Conservation (phyloP, 2,888 invertebrate genomes). For the Cenopis cana region DNA sequence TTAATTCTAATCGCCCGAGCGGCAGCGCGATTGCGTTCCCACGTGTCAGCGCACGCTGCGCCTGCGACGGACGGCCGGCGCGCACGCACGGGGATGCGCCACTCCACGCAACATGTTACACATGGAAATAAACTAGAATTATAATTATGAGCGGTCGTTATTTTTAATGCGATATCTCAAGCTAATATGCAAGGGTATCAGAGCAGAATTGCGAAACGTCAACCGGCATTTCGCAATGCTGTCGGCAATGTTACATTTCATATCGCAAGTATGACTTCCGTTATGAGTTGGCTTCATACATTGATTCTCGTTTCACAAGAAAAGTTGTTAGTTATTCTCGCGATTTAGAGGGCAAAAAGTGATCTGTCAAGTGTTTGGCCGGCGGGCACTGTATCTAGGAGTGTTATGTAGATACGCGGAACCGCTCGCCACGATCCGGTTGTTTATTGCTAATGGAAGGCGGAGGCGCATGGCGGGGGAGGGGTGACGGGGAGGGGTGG, state of each 20-base stretch:
- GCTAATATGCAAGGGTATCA: constrained; percentile 11
- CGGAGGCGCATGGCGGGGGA: constrained; percentile 1
- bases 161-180: constrained; percentile 12
- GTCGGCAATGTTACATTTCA: constrained; percentile 7
- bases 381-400: constrained; percentile 24
- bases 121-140: constrained; percentile 24
- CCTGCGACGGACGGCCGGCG: constrained; percentile 12
- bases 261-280: constrained; percentile 38
- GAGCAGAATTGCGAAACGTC: constrained; percentile 29
- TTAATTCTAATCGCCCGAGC: constrained; percentile 30
- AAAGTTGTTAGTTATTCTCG: constrained; percentile 40
- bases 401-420: constrained; percentile 43
- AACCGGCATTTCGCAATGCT: constrained; percentile 11
- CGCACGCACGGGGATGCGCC: constrained; percentile 5
- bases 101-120: constrained; percentile 29
- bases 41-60: constrained; percentile 26
- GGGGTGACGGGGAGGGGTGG: constrained; percentile 9
- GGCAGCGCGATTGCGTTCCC: constrained; percentile 34
- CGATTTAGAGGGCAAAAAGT: constrained; percentile 41
- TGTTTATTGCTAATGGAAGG: constrained; percentile 47
- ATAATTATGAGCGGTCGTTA: constrained; percentile 17
- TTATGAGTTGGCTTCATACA: constrained; percentile 39
- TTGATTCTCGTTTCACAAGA: constrained; percentile 37
- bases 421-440: constrained; percentile 46
- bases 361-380: constrained; percentile 32